These are phyloP conservation scores for Samia ricini DNA, from an alignment of 1,140 invertebrate species.

Conservation along the genomic window DNA sequence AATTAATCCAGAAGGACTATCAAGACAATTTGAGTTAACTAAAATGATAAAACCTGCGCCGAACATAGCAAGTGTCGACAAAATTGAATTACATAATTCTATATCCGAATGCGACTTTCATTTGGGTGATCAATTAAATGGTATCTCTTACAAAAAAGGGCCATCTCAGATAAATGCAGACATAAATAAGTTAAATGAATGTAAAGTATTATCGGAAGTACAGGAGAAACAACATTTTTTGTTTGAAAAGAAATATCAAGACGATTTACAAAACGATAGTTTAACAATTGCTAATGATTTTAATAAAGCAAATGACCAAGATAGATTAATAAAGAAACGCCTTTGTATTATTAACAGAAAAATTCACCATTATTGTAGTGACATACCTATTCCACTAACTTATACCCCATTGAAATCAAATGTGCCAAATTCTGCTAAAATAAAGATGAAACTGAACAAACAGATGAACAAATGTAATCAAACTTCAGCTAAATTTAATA, in stretches of 20 bases:
- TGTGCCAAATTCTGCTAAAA: constrained; percentile 10
- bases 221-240: constrained; percentile 27
- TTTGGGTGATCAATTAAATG: background rate
- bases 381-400: constrained; percentile 44
- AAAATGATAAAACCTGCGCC: background rate
- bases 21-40: background rate
- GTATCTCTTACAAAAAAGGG: background rate
- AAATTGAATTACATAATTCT: background rate
- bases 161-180: background rate
- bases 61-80: background rate
- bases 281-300: background rate
- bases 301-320: constrained; percentile 22
- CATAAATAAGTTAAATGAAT: background rate
- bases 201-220: constrained; percentile 19
- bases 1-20: background rate
- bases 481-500: background rate
- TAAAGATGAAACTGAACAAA: background rate
- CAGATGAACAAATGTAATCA: background rate
- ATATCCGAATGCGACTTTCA: background rate
- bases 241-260: constrained; percentile 10
- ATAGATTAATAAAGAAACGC: constrained; percentile 47
- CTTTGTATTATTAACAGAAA: constrained; percentile 48
- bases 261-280: constrained; percentile 1
- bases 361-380: constrained; percentile 25
- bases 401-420: constrained; percentile 33